Conservation (phyloP, 2,113 vertebrate genomes). For the Rhinichthys klamathensis region DNA sequence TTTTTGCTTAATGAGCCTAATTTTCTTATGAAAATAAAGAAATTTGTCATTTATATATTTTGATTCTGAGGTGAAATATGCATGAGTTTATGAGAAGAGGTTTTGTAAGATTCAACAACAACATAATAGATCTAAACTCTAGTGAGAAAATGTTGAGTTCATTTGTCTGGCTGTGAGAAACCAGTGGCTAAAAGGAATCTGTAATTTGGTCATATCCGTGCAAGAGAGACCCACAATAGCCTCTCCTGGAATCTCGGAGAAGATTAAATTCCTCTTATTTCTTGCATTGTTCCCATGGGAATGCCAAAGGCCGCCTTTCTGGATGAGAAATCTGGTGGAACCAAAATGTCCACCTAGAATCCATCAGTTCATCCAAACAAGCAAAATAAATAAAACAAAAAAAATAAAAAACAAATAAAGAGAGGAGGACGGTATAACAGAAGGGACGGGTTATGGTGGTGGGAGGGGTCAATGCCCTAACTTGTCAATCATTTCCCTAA, state of each 20-base stretch:
- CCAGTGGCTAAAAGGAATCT: slow-evolving; percentile 15
- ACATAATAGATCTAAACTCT: background rate
- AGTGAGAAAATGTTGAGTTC: background rate
- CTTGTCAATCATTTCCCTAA: slow-evolving; percentile 74
- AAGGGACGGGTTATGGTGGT: background rate
- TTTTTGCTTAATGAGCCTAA: background rate
- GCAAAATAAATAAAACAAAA: background rate
- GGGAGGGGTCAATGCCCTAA: background rate
- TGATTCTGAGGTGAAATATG: slow-evolving; percentile 6
- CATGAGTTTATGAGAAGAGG: background rate
- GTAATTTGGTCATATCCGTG: slow-evolving; percentile 14
- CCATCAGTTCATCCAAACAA: background rate
- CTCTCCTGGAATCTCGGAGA: slow-evolving; percentile 10
- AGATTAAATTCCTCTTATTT: slow-evolving; percentile 1
- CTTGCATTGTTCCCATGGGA: slow-evolving; percentile 29
- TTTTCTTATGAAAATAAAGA: background rate
- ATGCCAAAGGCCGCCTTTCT: background rate
- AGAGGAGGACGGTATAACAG: background rate
- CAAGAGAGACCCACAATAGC: slow-evolving; percentile 31
- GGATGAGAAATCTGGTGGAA: background rate
- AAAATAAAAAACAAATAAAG: background rate
- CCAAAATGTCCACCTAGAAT: background rate
- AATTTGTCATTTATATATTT: background rate
- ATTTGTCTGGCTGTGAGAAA: background rate
- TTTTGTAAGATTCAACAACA: background rate